Conservation (phyloP, 2,888 invertebrate species). For the Chrysina gloriosa region DNA sequence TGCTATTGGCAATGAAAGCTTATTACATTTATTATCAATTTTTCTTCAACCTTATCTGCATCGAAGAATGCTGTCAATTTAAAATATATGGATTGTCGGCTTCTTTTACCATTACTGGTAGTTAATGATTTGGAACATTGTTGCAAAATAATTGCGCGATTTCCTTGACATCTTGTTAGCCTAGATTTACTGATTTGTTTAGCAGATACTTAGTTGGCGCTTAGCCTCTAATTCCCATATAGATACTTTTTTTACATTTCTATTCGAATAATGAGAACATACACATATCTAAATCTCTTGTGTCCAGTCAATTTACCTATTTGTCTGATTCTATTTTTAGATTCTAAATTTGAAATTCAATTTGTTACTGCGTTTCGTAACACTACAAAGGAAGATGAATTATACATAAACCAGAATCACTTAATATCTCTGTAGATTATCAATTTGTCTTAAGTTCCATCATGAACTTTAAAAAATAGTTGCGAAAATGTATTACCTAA, state of each 20-base stretch:
- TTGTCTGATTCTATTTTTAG: too few species aligned
- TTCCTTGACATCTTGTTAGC: constrained; percentile 35
- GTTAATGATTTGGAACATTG: constrained; percentile 33
- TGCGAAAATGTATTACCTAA: constrained; percentile 20
- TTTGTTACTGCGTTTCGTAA: too few species aligned
- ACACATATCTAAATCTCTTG: too few species aligned
- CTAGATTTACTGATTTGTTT: constrained; percentile 31
- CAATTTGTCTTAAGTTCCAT: not conserved
- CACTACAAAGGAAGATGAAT: too few species aligned
- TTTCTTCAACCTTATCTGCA: not conserved
- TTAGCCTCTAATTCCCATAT: not conserved
- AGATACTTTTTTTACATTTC: constrained; percentile 1
- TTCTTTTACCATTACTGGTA: constrained; percentile 30
- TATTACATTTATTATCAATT: not conserved
- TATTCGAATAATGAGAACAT: too few species aligned
- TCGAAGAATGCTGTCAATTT: not conserved
- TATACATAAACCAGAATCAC: too few species aligned
- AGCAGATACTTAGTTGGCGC: constrained; percentile 25
- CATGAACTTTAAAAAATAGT: constrained; percentile 23
- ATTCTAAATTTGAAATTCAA: too few species aligned
- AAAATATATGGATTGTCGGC: constrained; percentile 15
- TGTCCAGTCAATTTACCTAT: too few species aligned
- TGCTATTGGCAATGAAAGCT: constrained; percentile 2
- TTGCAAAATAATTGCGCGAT: constrained; percentile 30
- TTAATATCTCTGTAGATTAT: not conserved